Evolutionary conservation across 2,888 invertebrate genomes (phyloP), one percentile per base, ranked within the genome.

Genomic region (Desoria tigrina): DNA sequence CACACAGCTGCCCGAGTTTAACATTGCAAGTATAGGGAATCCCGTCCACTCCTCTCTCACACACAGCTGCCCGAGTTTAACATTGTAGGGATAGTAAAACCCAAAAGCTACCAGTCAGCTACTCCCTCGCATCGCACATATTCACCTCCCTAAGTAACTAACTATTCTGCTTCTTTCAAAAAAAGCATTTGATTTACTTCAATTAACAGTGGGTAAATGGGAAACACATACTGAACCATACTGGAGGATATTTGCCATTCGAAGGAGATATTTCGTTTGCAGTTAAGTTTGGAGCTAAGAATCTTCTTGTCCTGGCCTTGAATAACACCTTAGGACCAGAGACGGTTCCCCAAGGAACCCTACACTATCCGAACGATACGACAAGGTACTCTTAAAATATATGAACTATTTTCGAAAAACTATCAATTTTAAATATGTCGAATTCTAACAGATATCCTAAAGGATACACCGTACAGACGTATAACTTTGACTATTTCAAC

Each of bases 401-500:
- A 14, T 49, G 55, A 9, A 39, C 9, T 39, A 9, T 39, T 39
- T 16, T 16, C 9, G 39, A 39, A 39, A 32, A 32, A 32, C 32
- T 7, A 7, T 32, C 11, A 32, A 32, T 11, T 11, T 32, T 32
- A 61, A 42, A 49, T 28, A 23, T 50, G 21, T 7, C 18, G 16
- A 24, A n/a, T 14, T 32, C 18, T 11, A 11, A 55, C 16, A 80
- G 82, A 82, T 88, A 80, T 85, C 89, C 82, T 78, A 81, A 77
- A 82, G 89, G 77, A 78, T 86, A 75, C 73, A 84, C 87, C 72
- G 80, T 87, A 21, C 94, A 95, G 79, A 83, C 85, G 4, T 92
- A 93, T 77, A 88, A 90, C 24, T 96, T 98, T 79, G 98, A 98
- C 80, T 98, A 98, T 82, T 97, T 94, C 83, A 97, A 98, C 81